These are phyloP conservation scores for Lacerta bilineata DNA, from an alignment of 2,797 vertebrate species.

Conservation along the genomic window DNA sequence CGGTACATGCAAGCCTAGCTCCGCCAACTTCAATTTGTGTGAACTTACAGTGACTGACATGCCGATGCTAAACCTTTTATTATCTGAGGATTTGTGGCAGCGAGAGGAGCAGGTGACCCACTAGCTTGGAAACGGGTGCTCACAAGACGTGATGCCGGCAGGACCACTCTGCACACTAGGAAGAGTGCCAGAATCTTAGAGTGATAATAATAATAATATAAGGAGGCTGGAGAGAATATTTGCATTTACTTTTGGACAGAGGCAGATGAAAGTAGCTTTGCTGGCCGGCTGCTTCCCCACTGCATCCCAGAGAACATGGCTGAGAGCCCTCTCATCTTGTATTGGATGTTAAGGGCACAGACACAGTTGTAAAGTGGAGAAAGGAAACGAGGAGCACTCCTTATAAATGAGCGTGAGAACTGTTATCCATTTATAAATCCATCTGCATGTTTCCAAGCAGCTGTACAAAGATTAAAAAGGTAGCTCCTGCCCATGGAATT, in stretches of 20 bases:
- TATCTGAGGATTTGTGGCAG: not conserved
- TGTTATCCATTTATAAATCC: too few relatives aligned
- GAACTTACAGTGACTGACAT: not conserved
- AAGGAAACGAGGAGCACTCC: too few relatives aligned
- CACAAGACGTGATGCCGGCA: not conserved
- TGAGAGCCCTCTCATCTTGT: too few relatives aligned
- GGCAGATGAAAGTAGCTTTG: not conserved
- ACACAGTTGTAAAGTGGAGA: too few relatives aligned
- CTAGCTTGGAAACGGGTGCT: not conserved
- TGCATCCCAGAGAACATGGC: too few relatives aligned
- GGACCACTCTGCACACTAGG: not conserved
- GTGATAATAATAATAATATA: too few relatives aligned
- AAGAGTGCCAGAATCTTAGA: not conserved
- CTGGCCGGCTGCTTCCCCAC: not conserved
- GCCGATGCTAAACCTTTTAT: constrained; percentile 8
- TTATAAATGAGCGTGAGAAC: too few relatives aligned
- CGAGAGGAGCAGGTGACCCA: not conserved
- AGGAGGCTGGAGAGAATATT: not conserved
- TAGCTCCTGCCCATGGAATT: too few relatives aligned
- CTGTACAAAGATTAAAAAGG: too few relatives aligned
- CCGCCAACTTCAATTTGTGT: constrained; percentile 5
- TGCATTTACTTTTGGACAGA: not conserved
- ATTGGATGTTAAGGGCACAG: too few relatives aligned
- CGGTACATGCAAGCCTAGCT: not conserved
- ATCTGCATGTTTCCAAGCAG: too few relatives aligned